Evolutionary conservation across 2,888 invertebrate genomes (phyloP).

Genomic region (Suillia variegata): DNA sequence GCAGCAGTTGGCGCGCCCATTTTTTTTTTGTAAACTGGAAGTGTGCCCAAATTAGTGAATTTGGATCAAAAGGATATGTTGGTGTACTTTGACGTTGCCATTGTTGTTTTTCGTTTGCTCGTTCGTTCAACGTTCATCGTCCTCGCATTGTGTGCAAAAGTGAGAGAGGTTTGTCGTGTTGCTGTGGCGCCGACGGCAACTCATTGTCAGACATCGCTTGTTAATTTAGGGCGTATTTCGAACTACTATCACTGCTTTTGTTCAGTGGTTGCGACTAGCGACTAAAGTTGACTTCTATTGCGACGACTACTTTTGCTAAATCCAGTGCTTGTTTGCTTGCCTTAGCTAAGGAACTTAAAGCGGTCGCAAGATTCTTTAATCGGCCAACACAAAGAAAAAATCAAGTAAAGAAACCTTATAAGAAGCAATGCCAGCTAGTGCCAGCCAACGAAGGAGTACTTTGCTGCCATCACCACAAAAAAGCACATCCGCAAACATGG

Average conservation of each 20-base stretch:
- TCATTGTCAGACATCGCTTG: background rate
- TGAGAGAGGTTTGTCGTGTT: too few species aligned
- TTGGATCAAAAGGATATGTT: slow-evolving; percentile 24
- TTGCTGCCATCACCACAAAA: slow-evolving; percentile 4
- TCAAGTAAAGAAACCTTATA: too few species aligned
- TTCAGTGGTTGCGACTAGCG: background rate
- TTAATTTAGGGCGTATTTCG: slow-evolving; percentile 2
- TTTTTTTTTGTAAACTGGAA: slow-evolving; percentile 32
- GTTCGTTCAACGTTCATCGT: too few species aligned
- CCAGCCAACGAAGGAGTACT: slow-evolving; percentile 19
- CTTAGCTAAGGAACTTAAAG: too few species aligned
- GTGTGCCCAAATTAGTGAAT: slow-evolving; percentile 35
- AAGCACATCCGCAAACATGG: slow-evolving; percentile 13
- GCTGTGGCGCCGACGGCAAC: background rate
- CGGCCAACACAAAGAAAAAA: too few species aligned
- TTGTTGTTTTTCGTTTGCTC: background rate
- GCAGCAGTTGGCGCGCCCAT: background rate
- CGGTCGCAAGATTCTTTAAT: too few species aligned
- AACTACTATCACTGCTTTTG: background rate
- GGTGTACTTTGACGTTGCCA: background rate
- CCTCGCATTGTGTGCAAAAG: background rate
- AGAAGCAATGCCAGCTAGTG: background rate
- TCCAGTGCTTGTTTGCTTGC: too few species aligned
- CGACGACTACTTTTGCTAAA: too few species aligned
- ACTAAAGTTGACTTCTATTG: background rate